Evolutionary conservation across 1,140 invertebrate genomes (phyloP).

Genomic region (Euwallacea similis): DNA sequence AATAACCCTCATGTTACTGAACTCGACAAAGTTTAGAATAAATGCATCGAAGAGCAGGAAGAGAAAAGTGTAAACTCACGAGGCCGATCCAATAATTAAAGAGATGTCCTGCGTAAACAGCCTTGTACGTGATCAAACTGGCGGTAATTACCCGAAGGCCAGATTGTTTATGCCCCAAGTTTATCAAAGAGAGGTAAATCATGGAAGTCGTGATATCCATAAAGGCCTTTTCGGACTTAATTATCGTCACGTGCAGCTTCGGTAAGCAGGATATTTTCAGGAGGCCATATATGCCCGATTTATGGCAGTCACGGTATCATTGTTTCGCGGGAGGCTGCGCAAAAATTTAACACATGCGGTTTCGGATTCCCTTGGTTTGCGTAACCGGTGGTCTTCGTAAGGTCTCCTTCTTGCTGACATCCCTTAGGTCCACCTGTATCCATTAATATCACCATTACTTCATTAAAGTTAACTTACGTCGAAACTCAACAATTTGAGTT

Average conservation of each 20-base stretch:
- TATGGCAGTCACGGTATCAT: slow-evolving; percentile 47
- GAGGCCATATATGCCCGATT: slow-evolving; percentile 46
- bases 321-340: slow-evolving; percentile 34
- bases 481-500: too few species aligned
- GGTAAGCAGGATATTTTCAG: slow-evolving; percentile 45
- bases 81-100: background rate
- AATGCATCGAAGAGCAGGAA: too few species aligned
- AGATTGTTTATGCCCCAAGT: slow-evolving; percentile 39
- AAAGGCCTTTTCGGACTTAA: slow-evolving; percentile 49
- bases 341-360: slow-evolving; percentile 25
- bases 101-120: background rate
- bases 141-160: slow-evolving; percentile 30
- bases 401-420: too few species aligned
- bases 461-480: too few species aligned
- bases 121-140: background rate
- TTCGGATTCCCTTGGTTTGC: background rate
- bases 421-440: too few species aligned
- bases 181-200: slow-evolving; percentile 50
- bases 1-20: too few species aligned
- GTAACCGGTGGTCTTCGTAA: background rate
- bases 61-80: too few species aligned
- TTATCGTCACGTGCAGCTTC: slow-evolving; percentile 49
- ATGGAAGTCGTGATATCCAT: slow-evolving; percentile 50
- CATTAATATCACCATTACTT: too few species aligned
- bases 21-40: too few species aligned